These are phyloP conservation scores for Diplodus sargus DNA, from an alignment of 2,797 vertebrate genomes.

Conservation along the genomic window DNA sequence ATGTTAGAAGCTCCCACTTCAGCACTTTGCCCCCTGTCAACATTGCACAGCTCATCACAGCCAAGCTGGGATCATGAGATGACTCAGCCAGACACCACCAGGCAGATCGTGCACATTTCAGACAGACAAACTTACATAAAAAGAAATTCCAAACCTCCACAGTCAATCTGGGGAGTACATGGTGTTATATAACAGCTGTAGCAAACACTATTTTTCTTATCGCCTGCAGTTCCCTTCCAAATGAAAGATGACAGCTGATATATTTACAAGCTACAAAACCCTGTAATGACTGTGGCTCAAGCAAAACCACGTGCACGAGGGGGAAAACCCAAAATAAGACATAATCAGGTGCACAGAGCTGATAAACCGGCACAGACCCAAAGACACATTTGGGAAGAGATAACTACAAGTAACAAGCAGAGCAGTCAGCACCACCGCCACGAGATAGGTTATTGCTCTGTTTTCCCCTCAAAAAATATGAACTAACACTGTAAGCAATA, in stretches of 20 bases:
- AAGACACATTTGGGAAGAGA: slow-evolving; percentile 32
- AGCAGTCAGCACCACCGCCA: not conserved
- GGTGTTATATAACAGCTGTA: slow-evolving; percentile 7
- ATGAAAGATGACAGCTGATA: slow-evolving; percentile 15
- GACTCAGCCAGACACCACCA: slow-evolving; percentile 47
- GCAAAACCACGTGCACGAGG: slow-evolving; percentile 1
- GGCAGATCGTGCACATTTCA: slow-evolving; percentile 30
- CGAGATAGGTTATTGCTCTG: not conserved
- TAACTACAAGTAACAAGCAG: slow-evolving; percentile 32
- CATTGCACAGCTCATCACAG: slow-evolving; percentile 58
- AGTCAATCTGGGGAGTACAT: not conserved
- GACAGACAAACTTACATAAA: slow-evolving; percentile 17
- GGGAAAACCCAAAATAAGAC: slow-evolving; percentile 19
- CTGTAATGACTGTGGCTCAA: not conserved
- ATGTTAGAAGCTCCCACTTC: slow-evolving; percentile 79
- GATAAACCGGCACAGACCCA: slow-evolving; percentile 62
- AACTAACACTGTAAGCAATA: not conserved
- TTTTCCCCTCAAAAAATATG: not conserved
- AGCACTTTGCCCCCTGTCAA: slow-evolving; percentile 75
- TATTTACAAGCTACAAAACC: slow-evolving; percentile 9
- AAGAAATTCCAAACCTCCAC: slow-evolving; percentile 24
- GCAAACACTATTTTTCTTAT: slow-evolving; percentile 27
- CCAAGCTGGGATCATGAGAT: slow-evolving; percentile 50
- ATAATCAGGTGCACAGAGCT: slow-evolving; percentile 49
- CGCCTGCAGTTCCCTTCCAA: slow-evolving; percentile 5